These are phyloP conservation scores for Colostygia pectinataria DNA, from an alignment of 2,888 invertebrate species.

Conservation along the genomic window DNA sequence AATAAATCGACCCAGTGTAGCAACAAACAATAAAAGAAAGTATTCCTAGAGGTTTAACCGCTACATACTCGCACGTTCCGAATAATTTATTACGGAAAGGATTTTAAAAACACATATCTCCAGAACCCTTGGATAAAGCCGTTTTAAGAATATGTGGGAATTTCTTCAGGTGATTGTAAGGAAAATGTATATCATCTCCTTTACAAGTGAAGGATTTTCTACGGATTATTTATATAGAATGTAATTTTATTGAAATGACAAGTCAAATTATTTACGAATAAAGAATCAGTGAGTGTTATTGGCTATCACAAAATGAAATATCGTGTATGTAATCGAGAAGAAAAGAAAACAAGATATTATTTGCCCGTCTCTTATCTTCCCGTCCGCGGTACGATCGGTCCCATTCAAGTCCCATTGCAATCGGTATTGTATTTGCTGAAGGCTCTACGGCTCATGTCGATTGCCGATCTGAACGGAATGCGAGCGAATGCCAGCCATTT, in stretches of 20 bases:
- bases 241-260: slow-evolving; percentile 14
- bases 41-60: slow-evolving; percentile 60
- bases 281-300: slow-evolving; percentile 1
- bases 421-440: slow-evolving; percentile 75
- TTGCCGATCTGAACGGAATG: slow-evolving; percentile 65
- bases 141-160: slow-evolving; percentile 77
- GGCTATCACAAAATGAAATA: slow-evolving; percentile 31
- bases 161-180: slow-evolving; percentile 63
- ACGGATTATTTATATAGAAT: slow-evolving; percentile 30
- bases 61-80: slow-evolving; percentile 51
- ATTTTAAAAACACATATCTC: slow-evolving; percentile 76
- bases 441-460: slow-evolving; percentile 74
- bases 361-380: slow-evolving; percentile 64
- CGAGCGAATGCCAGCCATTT: slow-evolving; percentile 55
- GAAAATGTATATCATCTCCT: slow-evolving; percentile 49
- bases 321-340: slow-evolving; percentile 39
- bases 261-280: background rate
- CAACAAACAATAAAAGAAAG: slow-evolving; percentile 52
- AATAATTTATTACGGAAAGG: slow-evolving; percentile 78
- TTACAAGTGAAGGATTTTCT: slow-evolving; percentile 20
- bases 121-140: slow-evolving; percentile 65
- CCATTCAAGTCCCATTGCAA: slow-evolving; percentile 65
- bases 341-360: slow-evolving; percentile 61
- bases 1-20: slow-evolving; percentile 30
- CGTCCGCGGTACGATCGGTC: slow-evolving; percentile 55